These are phyloP conservation scores for Sisor rabdophorus DNA, from an alignment of 2,113 vertebrate genomes.

Conservation along the genomic window DNA sequence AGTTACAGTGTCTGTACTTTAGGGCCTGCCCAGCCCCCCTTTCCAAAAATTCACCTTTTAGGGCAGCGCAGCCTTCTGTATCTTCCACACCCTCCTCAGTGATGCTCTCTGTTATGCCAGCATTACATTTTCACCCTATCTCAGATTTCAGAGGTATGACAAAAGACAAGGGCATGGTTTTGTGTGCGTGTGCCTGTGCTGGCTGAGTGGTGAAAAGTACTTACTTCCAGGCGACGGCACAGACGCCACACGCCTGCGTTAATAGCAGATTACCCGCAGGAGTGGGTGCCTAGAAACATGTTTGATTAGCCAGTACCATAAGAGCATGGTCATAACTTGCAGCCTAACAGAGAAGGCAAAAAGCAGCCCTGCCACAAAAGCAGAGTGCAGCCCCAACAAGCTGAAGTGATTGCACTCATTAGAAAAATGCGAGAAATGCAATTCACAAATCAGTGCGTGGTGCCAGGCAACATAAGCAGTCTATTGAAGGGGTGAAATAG, in stretches of 20 bases:
- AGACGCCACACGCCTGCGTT: constrained; percentile 43
- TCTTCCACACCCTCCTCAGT: constrained; percentile 1
- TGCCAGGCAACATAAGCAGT: constrained; percentile 42
- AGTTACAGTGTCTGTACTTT: constrained; percentile 57
- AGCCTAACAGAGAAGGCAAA: constrained; percentile 35
- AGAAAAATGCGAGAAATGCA: constrained; percentile 46
- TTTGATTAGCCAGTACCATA: constrained; percentile 51
- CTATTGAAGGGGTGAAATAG: constrained; percentile 42
- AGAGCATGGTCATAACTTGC: constrained; percentile 43
- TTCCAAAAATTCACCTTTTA: constrained; percentile 36
- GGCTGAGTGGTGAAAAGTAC: constrained; percentile 53
- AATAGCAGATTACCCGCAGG: constrained; percentile 49
- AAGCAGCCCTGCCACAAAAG: constrained; percentile 22
- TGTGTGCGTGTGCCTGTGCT: constrained; percentile 41
- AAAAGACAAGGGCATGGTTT: constrained; percentile 26
- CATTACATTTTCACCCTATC: constrained; percentile 21
- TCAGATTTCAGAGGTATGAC: constrained; percentile 21
- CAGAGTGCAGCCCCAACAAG: constrained; percentile 24
- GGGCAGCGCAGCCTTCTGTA: constrained; percentile 3
- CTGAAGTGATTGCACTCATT: constrained; percentile 54
- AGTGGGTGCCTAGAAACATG: constrained; percentile 50
- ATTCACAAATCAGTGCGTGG: constrained; percentile 46
- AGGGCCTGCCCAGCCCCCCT: constrained; percentile 16
- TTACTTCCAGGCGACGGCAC: constrained; percentile 46
- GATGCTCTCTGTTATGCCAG: not conserved